These are phyloP conservation scores for Sigmodon hispidus DNA, from an alignment of 2,113 vertebrate species.

Conservation along the genomic window DNA sequence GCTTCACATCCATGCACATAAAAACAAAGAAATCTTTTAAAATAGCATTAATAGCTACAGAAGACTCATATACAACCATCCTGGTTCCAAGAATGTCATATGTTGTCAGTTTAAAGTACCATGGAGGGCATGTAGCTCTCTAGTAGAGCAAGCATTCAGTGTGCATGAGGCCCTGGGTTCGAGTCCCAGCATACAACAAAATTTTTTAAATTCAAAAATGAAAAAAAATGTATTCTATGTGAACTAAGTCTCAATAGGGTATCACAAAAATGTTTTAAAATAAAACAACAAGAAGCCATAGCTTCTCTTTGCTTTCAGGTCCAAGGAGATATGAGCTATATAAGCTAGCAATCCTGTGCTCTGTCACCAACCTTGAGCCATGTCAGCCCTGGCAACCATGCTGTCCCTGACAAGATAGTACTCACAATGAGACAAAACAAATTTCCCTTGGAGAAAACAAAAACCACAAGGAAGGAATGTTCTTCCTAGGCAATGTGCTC, in stretches of 20 bases:
- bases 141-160: neutral
- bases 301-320: neutral
- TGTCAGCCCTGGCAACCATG: accelerated
- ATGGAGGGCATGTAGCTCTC: neutral
- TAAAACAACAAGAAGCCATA: neutral
- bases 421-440: neutral
- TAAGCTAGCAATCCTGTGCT: neutral
- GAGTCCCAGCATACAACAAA: neutral
- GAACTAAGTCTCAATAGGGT: neutral
- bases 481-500: neutral
- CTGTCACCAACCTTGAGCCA: neutral
- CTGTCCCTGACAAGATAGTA: neutral
- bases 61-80: neutral
- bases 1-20: neutral
- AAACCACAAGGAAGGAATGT: neutral
- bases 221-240: neutral
- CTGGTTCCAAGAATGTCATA: neutral
- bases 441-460: neutral
- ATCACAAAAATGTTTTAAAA: neutral
- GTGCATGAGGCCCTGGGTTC: neutral
- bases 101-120: neutral
- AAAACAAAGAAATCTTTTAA: neutral
- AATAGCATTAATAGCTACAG: neutral
- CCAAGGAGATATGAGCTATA: neutral
- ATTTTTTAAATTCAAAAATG: neutral